Evolutionary conservation across 1,140 invertebrate genomes (phyloP).

Genomic region (Bombyx mori): ASM3026992v2 NC_085111.1:12362501-12363000

Average conservation of each 20-base stretch:
- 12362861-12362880: slow-evolving; percentile 1
- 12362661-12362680: slow-evolving; percentile 20
- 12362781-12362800: slow-evolving; percentile 31
- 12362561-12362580: too few relatives aligned
- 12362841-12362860: slow-evolving; percentile 5
- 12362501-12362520: too few relatives aligned
- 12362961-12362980: too few relatives aligned
- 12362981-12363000: too few relatives aligned
- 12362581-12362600: not conserved
- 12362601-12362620: not conserved
- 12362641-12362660: slow-evolving; percentile 50
- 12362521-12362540: too few relatives aligned
- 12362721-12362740: slow-evolving; percentile 61
- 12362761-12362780: slow-evolving; percentile 40
- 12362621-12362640: slow-evolving; percentile 43
- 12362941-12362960: too few relatives aligned
- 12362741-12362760: slow-evolving; percentile 34
- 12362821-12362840: not conserved
- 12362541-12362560: too few relatives aligned
- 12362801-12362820: too few relatives aligned
- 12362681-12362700: slow-evolving; percentile 12
- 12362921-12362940: too few relatives aligned
- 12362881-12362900: too few relatives aligned
- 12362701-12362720: slow-evolving; percentile 17
- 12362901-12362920: too few relatives aligned